Evolutionary conservation across 2,888 invertebrate genomes (phyloP), one percentile per base, ranked within the genome.

Genomic region (Drosophila niveifrons): DNA sequence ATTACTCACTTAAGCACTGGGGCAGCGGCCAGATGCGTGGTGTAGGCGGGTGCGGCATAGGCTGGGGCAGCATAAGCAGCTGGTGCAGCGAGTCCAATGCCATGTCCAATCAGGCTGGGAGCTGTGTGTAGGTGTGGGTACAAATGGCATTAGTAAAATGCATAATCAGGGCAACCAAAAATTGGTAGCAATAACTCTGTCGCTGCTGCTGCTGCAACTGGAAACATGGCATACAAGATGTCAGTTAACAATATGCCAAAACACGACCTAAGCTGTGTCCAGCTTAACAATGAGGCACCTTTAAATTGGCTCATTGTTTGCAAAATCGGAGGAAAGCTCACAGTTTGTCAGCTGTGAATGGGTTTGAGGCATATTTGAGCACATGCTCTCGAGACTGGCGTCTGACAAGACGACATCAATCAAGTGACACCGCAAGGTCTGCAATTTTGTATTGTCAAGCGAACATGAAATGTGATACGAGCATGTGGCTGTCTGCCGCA

Each of bases 1-100:
- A 50, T 62, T 66, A 85, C 90, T 90, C 89, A 92, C 92, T 92
- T 92, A 44, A 90, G 76, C 29, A 91, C 80, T 11, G 91, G 91
- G n/a, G 85, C 91, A 9, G 86, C 91, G 65, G 84, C 81, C 55
- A 88, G 79, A 65, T 90, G 91, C 79, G 91, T 90, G 62, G 91
- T 69, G 59, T 81, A 78, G 23, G 91, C 86, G 28, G 77, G 74
- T 1, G 82, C 82, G 77, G 80, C 77, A 41, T 77, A 78, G 31
- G 75, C 80, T 13, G 71, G 74, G 6, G 86, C 79, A 13, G 81
- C 78, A 41, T 78, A 78, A 28, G 75, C 83, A 46, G 68, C 82
- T 13, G 72, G 75, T 64, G 77, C 85, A 63, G 80, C 90, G 44
- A 80, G 65, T 36, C 84, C 88, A 50, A 79, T 75, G 68, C 82